Evolutionary conservation across 2,113 vertebrate species (phyloP), one percentile per base, ranked within the genome.

Genomic region (Arizona elegans): DNA sequence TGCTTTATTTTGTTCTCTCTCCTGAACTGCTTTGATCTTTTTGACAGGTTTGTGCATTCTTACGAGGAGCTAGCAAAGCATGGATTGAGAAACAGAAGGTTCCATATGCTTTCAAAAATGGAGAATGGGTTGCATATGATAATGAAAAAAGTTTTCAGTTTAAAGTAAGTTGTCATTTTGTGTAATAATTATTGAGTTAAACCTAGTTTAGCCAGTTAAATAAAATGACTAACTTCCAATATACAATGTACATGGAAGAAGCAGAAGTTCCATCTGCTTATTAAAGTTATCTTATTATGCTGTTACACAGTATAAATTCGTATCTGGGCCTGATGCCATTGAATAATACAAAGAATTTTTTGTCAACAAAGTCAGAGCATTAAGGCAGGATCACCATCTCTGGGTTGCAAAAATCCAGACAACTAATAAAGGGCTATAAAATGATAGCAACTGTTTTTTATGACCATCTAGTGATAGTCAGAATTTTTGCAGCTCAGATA

Each of bases 81-180:
- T 98, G 97, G 97, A 96, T 98, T n/a, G 2, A 85, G 6, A 0
- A 91, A 12, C 98, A 97, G 94, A 75, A 96, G 0, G 97, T 98
- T 50, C 98, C 97, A 65, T 98, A 98, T 86, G 97, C 97, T 59
- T 97, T 94, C 43, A 88, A 94, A 92, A 94, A 90, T 85, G 8
- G 26, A 90, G 87, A 97, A 15, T 97, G 97, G 96, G 93, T 97
- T 87, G 97, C 97, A 92, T 98, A 97, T 94, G 97, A 98, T 92
- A 96, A 98, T 86, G 91, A 96, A 75, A 97, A 94, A 95, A 97
- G 97, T 90, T 97, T 97, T 94, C 89, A 97, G 65, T 43, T 87
- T 81, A 98, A 98, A 96, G 97, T 98, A 53, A 29, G 90, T 93
- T 55, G 38, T 5, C 62, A 54, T 89, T 86, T 86, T 43, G 38